phyloP scores from a whole-genome alignment of 2,888 invertebrate genomes.

The Argyresthia goedartella region DNA sequence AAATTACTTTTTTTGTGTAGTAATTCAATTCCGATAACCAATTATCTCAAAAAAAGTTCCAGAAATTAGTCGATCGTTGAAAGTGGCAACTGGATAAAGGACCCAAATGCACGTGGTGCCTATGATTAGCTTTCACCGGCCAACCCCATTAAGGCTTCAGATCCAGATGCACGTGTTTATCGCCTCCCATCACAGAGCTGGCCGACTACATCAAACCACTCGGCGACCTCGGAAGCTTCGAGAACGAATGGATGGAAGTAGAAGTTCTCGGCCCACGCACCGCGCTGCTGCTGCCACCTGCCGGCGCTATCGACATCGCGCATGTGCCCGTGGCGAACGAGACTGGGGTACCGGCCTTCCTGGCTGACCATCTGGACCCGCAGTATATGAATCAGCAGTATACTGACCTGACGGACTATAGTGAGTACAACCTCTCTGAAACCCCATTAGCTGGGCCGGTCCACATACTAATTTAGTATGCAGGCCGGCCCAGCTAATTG shows the following conservation, averaged over 20 bases:
- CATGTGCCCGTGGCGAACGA: constrained; percentile 35
- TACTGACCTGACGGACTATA: constrained; percentile 29
- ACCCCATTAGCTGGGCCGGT: neutral
- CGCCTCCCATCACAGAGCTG: constrained; percentile 24
- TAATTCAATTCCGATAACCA: too few species aligned
- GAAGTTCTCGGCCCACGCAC: constrained; percentile 72
- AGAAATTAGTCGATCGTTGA: too few species aligned
- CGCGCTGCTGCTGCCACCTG: constrained; percentile 35
- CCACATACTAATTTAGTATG: too few species aligned
- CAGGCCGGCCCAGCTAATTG: too few species aligned
- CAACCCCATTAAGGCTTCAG: too few species aligned
- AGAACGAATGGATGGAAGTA: constrained; percentile 93
- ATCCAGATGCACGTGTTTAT: neutral
- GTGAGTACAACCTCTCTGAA: constrained; percentile 28
- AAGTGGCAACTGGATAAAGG: too few species aligned
- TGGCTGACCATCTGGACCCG: constrained; percentile 70
- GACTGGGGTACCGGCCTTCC: constrained; percentile 69
- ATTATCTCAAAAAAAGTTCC: too few species aligned
- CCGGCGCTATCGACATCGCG: constrained; percentile 44
- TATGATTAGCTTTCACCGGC: too few species aligned
- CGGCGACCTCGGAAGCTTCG: constrained; percentile 84
- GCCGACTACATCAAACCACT: constrained; percentile 75
- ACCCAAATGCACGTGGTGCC: too few species aligned
- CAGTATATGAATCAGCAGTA: constrained; percentile 68
- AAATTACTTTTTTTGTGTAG: too few species aligned